These are phyloP conservation scores for Pygathrix nemaeus DNA, from an alignment of 2,113 vertebrate species.

Conservation along the genomic window DNA sequence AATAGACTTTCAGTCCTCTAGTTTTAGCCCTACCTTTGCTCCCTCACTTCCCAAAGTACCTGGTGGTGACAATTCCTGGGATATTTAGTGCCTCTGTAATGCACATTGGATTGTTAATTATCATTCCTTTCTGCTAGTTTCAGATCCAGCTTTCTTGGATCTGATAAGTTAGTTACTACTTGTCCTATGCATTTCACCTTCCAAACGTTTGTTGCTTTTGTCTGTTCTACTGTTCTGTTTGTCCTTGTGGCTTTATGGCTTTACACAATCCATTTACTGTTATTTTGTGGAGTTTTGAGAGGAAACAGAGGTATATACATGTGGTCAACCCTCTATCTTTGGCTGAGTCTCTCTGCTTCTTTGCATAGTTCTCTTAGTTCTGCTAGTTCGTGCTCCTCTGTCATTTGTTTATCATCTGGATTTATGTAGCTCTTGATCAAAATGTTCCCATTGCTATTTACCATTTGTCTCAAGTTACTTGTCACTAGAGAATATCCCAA, in stretches of 20 bases:
- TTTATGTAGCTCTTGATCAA: not conserved
- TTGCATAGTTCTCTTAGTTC: not conserved
- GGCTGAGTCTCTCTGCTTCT: not conserved
- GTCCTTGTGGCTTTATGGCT: not conserved
- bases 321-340: not conserved
- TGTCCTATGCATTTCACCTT: not conserved
- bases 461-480: not conserved
- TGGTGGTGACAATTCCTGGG: not conserved
- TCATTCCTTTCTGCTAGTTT: not conserved
- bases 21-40: not conserved
- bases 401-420: not conserved
- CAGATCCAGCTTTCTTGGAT: not conserved
- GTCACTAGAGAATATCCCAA: not conserved
- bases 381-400: not conserved
- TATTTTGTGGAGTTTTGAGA: not conserved
- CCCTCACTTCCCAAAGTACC: not conserved
- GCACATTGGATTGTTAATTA: not conserved
- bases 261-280: not conserved
- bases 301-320: not conserved
- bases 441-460: not conserved
- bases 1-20: not conserved
- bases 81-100: not conserved
- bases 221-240: not conserved
- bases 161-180: not conserved
- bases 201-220: not conserved